A percentile compares a stretch with the other conserved stretches of the same genome.
These are phyloP conservation scores for Axinella damicornis DNA, from an alignment of 37 sponge, comb jelly and placozoan genomes.

Conservation along the genomic window DNA sequence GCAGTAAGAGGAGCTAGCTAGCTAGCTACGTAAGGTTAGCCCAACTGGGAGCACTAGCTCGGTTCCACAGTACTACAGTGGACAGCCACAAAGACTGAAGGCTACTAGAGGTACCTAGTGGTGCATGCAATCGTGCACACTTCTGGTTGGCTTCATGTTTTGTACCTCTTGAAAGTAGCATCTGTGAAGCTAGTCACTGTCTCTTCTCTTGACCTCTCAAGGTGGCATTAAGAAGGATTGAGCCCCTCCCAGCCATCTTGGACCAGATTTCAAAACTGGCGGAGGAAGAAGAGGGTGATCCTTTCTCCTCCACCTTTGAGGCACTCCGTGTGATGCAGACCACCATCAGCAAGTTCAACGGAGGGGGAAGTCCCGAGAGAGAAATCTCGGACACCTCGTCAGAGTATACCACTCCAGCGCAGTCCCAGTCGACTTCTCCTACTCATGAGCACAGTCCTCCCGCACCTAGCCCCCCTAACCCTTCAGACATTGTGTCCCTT, in stretches of 20 bases:
- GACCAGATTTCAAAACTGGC: constrained; percentile 35
- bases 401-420: constrained; percentile 59
- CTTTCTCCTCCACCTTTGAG: constrained; percentile 70
- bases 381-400: constrained; percentile 55
- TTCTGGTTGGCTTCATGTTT: too few relatives aligned
- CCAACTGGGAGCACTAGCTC: too few relatives aligned
- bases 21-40: too few relatives aligned
- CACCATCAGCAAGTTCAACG: constrained; percentile 56
- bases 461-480: not conserved
- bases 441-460: constrained; percentile 42
- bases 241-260: constrained; percentile 38
- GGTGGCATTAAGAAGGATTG: constrained; percentile 5
- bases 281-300: constrained; percentile 68
- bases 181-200: too few relatives aligned
- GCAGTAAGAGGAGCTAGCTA: too few relatives aligned
- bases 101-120: too few relatives aligned
- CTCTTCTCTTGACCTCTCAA: not conserved
- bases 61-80: too few relatives aligned
- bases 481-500: not conserved
- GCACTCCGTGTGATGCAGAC: constrained; percentile 69
- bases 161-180: too few relatives aligned
- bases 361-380: not conserved
- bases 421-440: constrained; percentile 59
- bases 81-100: too few relatives aligned
- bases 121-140: too few relatives aligned